A percentile compares a stretch with the other conserved stretches of the same genome.
phyloP scores from a whole-genome alignment of 2,113 vertebrate species.

The Bungarus multicinctus region DNA sequence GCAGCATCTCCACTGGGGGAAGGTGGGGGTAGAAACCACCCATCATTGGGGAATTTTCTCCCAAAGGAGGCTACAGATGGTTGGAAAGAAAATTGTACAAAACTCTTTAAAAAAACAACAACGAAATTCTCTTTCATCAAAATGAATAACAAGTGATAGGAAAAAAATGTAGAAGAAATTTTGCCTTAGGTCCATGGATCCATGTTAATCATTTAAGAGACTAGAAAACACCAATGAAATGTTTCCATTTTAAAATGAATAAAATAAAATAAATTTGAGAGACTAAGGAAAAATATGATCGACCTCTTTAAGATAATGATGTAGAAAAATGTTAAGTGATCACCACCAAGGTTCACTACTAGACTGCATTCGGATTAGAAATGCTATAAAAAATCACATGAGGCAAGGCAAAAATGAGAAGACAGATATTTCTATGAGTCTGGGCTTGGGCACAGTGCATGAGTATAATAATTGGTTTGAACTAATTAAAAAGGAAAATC shows the following conservation, averaged over 20 bases:
- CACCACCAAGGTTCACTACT: neutral
- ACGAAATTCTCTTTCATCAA: neutral
- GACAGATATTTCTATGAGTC: neutral
- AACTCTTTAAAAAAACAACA: too few species aligned
- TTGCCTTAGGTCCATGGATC: neutral
- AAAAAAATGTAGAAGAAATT: neutral
- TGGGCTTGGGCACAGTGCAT: neutral
- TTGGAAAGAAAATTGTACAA: neutral
- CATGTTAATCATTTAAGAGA: neutral
- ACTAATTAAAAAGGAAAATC: neutral
- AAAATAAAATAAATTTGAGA: neutral
- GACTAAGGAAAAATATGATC: neutral
- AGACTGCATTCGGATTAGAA: neutral
- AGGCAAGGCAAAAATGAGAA: neutral
- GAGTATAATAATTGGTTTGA: neutral
- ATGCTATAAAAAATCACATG: neutral
- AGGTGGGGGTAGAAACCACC: neutral
- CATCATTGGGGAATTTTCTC: neutral
- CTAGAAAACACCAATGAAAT: neutral
- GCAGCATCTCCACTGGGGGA: neutral
- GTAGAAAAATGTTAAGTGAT: constrained; percentile 5
- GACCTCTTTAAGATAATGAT: neutral
- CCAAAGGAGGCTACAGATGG: neutral
- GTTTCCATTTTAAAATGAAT: neutral
- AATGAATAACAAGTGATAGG: neutral